Conservation (phyloP, 2,888 invertebrate species). For the Agrotis segetum region DNA sequence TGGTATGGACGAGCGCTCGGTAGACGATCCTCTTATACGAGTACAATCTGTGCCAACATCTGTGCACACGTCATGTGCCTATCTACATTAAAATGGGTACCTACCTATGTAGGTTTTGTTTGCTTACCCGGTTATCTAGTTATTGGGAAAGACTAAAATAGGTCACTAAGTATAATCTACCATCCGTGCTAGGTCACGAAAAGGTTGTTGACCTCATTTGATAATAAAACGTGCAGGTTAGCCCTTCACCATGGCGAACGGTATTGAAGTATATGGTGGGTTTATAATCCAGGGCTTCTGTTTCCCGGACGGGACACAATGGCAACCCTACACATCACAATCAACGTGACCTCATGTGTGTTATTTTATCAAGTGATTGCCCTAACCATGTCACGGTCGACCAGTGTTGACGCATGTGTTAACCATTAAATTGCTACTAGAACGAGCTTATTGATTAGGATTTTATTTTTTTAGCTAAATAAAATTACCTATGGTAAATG, state of each 20-base stretch:
- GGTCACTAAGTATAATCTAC: constrained; percentile 71
- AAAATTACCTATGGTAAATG: no score
- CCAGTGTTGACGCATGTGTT: constrained; percentile 19
- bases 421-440: background rate
- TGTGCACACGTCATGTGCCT: background rate
- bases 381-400: constrained; percentile 52
- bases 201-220: constrained; percentile 68
- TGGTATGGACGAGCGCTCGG: no score
- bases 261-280: background rate
- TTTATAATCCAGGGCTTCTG: background rate
- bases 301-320: background rate
- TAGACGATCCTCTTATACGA: no score
- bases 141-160: constrained; percentile 59
- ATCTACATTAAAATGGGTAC: background rate
- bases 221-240: constrained; percentile 1
- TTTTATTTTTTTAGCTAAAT: background rate
- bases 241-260: no score
- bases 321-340: constrained; percentile 11
- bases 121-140: constrained; percentile 40
- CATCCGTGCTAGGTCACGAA: constrained; percentile 56
- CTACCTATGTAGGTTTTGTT: constrained; percentile 10
- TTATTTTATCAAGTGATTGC: constrained; percentile 45
- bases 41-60: no score
- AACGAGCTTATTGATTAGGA: background rate
- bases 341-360: constrained; percentile 20